Base-by-base conservation (phyloP, 1,140 invertebrate species). In the Probaryconus sp. region DNA sequence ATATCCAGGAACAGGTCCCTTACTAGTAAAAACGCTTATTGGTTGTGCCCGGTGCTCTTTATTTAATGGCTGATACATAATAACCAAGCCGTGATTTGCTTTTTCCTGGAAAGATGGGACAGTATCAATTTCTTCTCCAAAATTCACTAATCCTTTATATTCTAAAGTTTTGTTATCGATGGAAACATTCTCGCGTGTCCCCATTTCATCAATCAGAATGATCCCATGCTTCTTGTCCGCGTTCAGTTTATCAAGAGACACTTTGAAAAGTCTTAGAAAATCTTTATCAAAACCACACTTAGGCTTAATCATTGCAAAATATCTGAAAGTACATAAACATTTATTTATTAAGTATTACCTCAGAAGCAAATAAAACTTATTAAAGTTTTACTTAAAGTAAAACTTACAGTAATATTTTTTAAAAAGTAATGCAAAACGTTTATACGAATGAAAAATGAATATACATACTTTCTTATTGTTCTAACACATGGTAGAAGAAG, bases 231-330 rank as follows among this genome's bases (percentile, higher is more conserved):
- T 70, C 26, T 74, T 21, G 4, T 31, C 17, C 1, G 50, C 21
- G n/a, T 16, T 33, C 40, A 51, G 42, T 30, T 71, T 75, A 7
- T 48, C 51, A 11, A 77, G 24, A 0, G 45, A 28, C 11, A 11
- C n/a, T 55, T 72, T 60, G 7, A 76, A 30, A n/a, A 75, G 33
- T 30, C 60, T 11, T 9, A 75, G 56, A 28, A 75, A 77, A 26
- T 51, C 20, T 3, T 6, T 2, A 24, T 77, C 74, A 42, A 73
- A 76, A 10, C 60, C 74, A 58, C 47, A 63, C 2, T 18, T 47
- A 0, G 42, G 7, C 7, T 72, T 47, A 6, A 61, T 64, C 17
- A 42, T 51, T 10, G 61, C 10, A 9, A 76, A 60, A 35, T 76
- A 38, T 45, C 61, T 73, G 61, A 42, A 31, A n/a, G 45, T 50